These are phyloP conservation scores for Patella caerulea DNA, from an alignment of 2,888 invertebrate species.

Conservation along the genomic window DNA sequence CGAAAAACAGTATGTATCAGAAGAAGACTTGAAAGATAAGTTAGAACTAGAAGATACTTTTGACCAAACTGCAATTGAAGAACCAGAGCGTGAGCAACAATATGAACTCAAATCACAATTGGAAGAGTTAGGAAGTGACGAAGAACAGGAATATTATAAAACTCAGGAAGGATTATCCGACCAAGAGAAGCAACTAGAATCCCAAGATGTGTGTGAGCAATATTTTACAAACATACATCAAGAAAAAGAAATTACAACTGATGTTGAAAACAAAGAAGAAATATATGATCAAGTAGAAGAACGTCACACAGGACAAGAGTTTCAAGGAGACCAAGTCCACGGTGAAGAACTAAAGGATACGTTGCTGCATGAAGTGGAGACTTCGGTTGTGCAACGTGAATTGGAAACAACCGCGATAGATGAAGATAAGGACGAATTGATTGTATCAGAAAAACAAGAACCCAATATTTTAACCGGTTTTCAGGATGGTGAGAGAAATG, in stretches of 20 bases:
- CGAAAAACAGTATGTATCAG: slow-evolving; percentile 2
- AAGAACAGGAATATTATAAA: no score
- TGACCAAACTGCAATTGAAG: no score
- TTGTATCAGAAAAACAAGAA: no score
- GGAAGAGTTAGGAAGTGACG: no score
- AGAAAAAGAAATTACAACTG: slow-evolving; percentile 3
- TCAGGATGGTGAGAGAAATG: background rate
- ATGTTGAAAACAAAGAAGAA: background rate
- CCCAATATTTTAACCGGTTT: no score
- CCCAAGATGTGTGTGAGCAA: no score
- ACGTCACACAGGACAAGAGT: background rate
- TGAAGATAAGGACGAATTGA: background rate
- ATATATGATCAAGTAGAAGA: background rate
- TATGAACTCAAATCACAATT: no score
- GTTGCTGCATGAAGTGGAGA: background rate
- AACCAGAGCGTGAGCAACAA: no score
- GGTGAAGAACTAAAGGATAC: slow-evolving; percentile 6
- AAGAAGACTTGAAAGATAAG: background rate
- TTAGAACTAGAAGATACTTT: background rate
- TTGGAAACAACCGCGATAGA: slow-evolving; percentile 1
- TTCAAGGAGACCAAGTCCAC: background rate
- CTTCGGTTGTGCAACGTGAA: background rate
- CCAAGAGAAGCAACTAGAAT: no score
- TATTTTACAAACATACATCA: background rate
- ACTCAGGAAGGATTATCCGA: no score